Evolutionary conservation across 2,888 invertebrate genomes (phyloP).

Genomic region (Tanypteryx hageni): DNA sequence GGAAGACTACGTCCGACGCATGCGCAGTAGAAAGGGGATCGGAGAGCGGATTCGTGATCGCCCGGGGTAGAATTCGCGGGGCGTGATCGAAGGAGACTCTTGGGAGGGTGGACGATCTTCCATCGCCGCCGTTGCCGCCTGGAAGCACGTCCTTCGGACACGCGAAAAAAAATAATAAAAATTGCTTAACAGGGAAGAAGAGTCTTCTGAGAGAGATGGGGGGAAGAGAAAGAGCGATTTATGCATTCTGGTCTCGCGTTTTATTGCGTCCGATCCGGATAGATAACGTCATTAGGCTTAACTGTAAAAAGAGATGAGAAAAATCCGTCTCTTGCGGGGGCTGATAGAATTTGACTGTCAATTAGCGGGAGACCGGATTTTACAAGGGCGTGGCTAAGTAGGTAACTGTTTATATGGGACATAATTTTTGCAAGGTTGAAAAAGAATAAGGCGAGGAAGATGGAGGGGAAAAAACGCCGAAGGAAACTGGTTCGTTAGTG

Average conservation of each 20-base stretch:
- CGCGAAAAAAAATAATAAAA: neutral
- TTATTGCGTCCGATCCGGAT: constrained; percentile 8
- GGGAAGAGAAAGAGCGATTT: constrained; percentile 1
- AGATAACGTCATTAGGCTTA: constrained; percentile 32
- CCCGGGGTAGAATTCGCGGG: neutral
- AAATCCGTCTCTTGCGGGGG: constrained; percentile 23
- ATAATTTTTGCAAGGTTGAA: constrained; percentile 17
- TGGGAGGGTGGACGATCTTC: neutral
- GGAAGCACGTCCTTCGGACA: neutral
- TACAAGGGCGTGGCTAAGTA: constrained; percentile 32
- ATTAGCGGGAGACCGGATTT: constrained; percentile 24
- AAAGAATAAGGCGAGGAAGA: neutral
- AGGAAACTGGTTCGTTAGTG: constrained; percentile 12
- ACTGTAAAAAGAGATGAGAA: constrained; percentile 31
- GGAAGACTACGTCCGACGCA: no score
- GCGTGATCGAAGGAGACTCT: constrained; percentile 3
- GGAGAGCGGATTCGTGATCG: neutral
- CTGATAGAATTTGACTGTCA: constrained; percentile 29
- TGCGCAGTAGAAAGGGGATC: no score
- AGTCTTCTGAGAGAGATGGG: neutral
- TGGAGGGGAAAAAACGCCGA: neutral
- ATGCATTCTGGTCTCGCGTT: constrained; percentile 12
- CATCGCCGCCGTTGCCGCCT: constrained; percentile 1
- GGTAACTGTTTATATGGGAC: constrained; percentile 32
- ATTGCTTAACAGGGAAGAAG: neutral